A percentile compares a stretch with the other conserved stretches of the same genome.
Evolutionary conservation across 2,888 invertebrate genomes (phyloP).

Genomic region (Bombylius discolor): DNA sequence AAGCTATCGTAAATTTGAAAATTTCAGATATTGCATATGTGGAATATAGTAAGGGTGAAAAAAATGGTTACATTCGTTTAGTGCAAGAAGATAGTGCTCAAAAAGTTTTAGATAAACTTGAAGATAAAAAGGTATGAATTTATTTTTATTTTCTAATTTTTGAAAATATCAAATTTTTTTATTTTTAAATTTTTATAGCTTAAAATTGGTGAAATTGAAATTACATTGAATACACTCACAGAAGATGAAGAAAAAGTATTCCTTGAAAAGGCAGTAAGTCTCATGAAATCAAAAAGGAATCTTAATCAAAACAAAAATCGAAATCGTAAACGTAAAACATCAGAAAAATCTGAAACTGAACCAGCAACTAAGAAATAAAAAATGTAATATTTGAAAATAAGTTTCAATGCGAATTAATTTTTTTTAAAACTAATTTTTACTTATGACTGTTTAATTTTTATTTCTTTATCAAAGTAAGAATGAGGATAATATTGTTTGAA

Average conservation of each 20-base stretch:
- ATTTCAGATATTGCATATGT: conserved; percentile 51
- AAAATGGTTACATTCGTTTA: conserved; percentile 59
- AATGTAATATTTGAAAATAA: too few species aligned
- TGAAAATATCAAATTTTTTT: not conserved
- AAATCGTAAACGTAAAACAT: conserved; percentile 26
- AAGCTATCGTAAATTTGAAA: conserved; percentile 39
- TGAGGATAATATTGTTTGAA: too few species aligned
- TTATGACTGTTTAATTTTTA: too few species aligned
- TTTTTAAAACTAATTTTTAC: too few species aligned
- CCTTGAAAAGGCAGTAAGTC: conserved; percentile 47
- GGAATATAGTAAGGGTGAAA: conserved; percentile 61
- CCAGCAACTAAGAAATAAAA: not conserved
- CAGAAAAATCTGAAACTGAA: not conserved
- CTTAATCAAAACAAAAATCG: conserved; percentile 21
- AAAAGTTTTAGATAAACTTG: conserved; percentile 47
- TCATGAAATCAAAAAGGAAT: conserved; percentile 45
- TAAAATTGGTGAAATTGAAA: conserved; percentile 35
- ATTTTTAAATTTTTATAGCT: conserved; percentile 25
- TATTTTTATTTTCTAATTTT: conserved; percentile 18
- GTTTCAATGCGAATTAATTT: too few species aligned
- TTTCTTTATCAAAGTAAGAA: too few species aligned
- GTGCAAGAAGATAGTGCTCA: conserved; percentile 55
- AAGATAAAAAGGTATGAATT: conserved; percentile 45
- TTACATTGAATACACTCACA: conserved; percentile 46
- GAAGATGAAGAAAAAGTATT: conserved; percentile 60